Conservation (phyloP, 2,113 vertebrate genomes). For the Macroglossus sobrinus region DNA sequence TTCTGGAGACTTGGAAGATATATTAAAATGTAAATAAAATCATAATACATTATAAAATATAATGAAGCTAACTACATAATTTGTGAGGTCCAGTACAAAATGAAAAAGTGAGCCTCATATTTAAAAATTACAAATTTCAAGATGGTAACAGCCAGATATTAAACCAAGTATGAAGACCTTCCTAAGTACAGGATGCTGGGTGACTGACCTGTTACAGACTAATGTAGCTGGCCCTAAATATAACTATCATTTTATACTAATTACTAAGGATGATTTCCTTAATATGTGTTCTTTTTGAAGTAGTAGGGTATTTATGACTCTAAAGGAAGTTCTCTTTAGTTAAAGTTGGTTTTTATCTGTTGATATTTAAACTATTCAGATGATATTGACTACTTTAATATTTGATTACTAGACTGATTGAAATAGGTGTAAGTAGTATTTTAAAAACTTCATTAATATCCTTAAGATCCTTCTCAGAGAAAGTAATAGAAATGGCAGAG, state of each 20-base stretch:
- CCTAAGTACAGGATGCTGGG: accelerated
- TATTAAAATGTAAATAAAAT: not conserved
- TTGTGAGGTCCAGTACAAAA: not conserved
- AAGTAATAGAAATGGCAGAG: not conserved
- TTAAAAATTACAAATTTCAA: not conserved
- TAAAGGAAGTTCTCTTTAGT: not conserved
- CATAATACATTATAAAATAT: not conserved
- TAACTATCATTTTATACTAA: not conserved
- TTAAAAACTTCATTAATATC: not conserved
- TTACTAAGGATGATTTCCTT: not conserved
- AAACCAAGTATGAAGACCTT: not conserved
- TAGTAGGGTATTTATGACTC: not conserved
- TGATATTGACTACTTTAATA: not conserved
- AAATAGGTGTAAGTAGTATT: not conserved
- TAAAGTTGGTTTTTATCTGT: not conserved
- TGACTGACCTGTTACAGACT: not conserved
- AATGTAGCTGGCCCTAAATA: not conserved
- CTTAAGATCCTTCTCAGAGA: not conserved
- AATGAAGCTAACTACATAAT: not conserved
- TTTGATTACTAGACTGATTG: not conserved
- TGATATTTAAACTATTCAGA: not conserved
- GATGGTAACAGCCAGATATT: not conserved
- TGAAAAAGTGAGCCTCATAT: not conserved
- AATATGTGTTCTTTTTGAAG: not conserved
- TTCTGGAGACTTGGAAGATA: not conserved